phyloP scores from a whole-genome alignment of 2,113 vertebrate genomes.

The Hiodon tergisus region DNA sequence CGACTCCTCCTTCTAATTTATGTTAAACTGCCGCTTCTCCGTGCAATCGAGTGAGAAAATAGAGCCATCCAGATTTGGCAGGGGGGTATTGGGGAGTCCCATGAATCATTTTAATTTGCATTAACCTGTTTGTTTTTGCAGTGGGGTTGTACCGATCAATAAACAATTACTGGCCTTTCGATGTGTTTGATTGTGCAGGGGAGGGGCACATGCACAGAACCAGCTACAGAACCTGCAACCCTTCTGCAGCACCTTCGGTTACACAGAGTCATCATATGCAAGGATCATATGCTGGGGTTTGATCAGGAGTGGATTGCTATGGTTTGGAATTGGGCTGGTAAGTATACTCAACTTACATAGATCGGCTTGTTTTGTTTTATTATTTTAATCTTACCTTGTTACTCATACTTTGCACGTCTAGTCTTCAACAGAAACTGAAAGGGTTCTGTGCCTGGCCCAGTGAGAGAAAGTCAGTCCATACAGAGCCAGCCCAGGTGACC shows the following conservation, averaged over 20 bases:
- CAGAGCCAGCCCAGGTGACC: too few relatives aligned
- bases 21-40: constrained; percentile 20
- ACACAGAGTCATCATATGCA: background rate
- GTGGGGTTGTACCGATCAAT: constrained; percentile 19
- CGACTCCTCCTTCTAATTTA: constrained; percentile 25
- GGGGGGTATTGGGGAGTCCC: too few relatives aligned
- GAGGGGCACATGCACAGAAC: background rate
- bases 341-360: too few relatives aligned
- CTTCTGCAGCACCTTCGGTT: background rate
- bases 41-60: constrained; percentile 5
- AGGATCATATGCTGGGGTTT: too few relatives aligned
- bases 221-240: background rate
- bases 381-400: too few relatives aligned
- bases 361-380: too few relatives aligned
- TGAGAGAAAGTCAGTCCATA: too few relatives aligned
- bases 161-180: constrained; percentile 16
- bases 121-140: constrained; percentile 12
- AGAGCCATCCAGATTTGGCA: background rate
- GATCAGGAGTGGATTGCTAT: too few relatives aligned
- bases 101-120: constrained; percentile 5
- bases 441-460: too few relatives aligned
- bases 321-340: too few relatives aligned
- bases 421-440: too few relatives aligned
- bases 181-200: background rate
- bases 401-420: too few relatives aligned